Conservation (phyloP, 1,140 invertebrate genomes). For the Triops longicaudatus region DNA sequence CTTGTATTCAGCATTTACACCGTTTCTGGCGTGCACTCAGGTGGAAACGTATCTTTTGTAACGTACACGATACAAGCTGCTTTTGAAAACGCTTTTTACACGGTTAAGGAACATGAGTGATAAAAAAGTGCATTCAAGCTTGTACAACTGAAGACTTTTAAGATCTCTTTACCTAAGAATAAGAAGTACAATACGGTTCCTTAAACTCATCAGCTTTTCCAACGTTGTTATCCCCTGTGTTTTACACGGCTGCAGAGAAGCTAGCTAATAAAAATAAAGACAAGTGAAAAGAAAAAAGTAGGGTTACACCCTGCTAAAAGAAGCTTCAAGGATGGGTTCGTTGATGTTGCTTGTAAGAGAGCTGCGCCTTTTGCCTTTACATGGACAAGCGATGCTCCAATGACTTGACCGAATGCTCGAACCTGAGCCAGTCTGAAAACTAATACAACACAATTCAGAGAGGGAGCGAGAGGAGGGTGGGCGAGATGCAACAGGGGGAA, state of each 20-base stretch:
- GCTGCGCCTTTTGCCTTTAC: conserved; percentile 14
- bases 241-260: background rate
- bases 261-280: background rate
- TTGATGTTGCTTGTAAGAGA: background rate
- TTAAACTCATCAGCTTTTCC: background rate
- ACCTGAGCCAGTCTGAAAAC: conserved; percentile 2
- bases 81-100: background rate
- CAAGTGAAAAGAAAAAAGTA: background rate
- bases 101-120: background rate
- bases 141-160: background rate
- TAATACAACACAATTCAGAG: conserved; percentile 8
- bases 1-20: background rate
- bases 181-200: background rate
- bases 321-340: background rate
- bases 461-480: background rate
- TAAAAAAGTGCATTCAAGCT: background rate
- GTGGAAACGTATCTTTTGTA: background rate
- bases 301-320: background rate
- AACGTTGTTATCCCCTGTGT: background rate
- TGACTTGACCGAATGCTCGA: background rate
- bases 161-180: too few relatives aligned
- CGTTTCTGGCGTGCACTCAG: background rate
- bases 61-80: background rate
- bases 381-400: conserved; percentile 4
- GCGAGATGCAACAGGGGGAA: background rate